phyloP scores from a whole-genome alignment of 2,113 vertebrate genomes.

The Macquaria australasica region DNA sequence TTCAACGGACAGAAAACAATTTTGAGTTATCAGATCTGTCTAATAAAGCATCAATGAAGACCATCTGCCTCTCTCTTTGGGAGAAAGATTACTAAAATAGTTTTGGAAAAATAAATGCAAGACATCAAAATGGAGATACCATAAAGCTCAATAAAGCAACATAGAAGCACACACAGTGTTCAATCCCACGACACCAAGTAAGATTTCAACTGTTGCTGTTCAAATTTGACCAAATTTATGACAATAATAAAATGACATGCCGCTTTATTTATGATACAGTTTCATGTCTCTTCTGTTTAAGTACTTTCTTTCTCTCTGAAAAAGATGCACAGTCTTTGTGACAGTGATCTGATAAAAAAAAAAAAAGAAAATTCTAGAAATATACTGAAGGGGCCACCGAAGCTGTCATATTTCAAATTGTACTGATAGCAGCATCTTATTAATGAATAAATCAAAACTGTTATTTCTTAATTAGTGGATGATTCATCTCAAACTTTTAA shows the following conservation, averaged over 20 bases:
- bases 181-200: not conserved
- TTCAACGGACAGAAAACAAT: constrained; percentile 43
- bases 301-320: constrained; percentile 9
- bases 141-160: not conserved
- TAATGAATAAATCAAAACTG: constrained; percentile 25
- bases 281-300: not conserved
- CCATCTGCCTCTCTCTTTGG: constrained; percentile 46
- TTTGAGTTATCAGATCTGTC: constrained; percentile 40
- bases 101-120: constrained; percentile 2
- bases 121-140: not conserved
- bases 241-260: not conserved
- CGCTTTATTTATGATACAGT: not conserved
- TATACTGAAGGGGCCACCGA: not conserved
- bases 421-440: constrained; percentile 8
- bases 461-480: constrained; percentile 39
- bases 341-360: not conserved
- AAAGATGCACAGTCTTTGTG: not conserved
- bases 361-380: constrained; percentile 9
- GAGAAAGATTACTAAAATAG: not conserved
- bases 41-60: constrained; percentile 51
- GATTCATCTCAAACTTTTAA: constrained; percentile 12
- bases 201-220: not conserved
- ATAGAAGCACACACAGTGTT: constrained; percentile 7
- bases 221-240: not conserved
- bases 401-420: not conserved